Percentiles rank a stretch among this genome's conserved stretches.
These are phyloP conservation scores for Platycheirus albimanus DNA, from an alignment of 2,888 invertebrate species.

Conservation along the genomic window DNA sequence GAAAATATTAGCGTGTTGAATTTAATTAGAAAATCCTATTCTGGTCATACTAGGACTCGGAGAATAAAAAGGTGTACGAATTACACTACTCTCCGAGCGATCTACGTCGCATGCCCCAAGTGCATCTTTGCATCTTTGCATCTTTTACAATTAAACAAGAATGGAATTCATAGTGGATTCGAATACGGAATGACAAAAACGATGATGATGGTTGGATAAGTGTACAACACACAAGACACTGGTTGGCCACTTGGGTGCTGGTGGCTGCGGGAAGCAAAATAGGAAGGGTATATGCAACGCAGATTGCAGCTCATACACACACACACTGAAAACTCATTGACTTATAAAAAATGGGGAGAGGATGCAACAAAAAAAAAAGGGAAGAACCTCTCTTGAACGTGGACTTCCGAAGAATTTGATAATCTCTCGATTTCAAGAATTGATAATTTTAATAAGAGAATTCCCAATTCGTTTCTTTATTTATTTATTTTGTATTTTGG, in stretches of 20 bases:
- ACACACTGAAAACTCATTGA: conserved; percentile 26
- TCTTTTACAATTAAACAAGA: conserved; percentile 64
- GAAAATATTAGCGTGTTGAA: conserved; percentile 35
- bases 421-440: conserved; percentile 75
- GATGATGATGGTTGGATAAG: conserved; percentile 58
- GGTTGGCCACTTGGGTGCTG: conserved; percentile 7
- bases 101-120: conserved; percentile 35
- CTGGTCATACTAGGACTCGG: not conserved
- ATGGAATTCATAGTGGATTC: conserved; percentile 51
- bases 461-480: conserved; percentile 70
- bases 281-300: conserved; percentile 55
- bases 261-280: conserved; percentile 14
- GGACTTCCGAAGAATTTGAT: conserved; percentile 73
- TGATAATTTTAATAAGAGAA: conserved; percentile 76
- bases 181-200: conserved; percentile 42
- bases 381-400: conserved; percentile 53
- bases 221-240: conserved; percentile 47
- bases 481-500: conserved; percentile 25
- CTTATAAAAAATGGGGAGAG: conserved; percentile 12
- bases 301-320: conserved; percentile 46
- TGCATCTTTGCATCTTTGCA: conserved; percentile 34
- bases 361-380: conserved; percentile 8
- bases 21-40: conserved; percentile 37
- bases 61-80: conserved; percentile 32
- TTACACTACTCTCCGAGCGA: conserved; percentile 22